These are phyloP conservation scores for Bacillus rossius DNA, from an alignment of 1,140 invertebrate genomes.

Conservation along the genomic window DNA sequence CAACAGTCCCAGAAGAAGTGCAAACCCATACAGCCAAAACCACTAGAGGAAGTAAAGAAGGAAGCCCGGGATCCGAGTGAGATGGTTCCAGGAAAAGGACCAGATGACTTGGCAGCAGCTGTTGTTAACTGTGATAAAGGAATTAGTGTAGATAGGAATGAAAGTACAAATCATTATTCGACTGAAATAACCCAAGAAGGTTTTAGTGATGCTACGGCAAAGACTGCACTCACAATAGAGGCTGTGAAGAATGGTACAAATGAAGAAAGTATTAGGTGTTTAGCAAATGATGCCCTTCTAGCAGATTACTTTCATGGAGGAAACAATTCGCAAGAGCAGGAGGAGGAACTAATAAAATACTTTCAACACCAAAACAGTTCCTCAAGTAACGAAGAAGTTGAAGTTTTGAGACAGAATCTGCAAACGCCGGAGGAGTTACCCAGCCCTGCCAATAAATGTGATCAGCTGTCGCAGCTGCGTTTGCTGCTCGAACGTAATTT, in stretches of 20 bases:
- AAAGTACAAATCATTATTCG: too few species aligned
- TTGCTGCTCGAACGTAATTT: constrained; percentile 65
- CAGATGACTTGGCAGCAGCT: neutral
- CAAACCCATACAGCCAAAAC: constrained; percentile 47
- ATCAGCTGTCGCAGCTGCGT: constrained; percentile 64
- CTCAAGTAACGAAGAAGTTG: constrained; percentile 14
- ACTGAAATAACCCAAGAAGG: too few species aligned
- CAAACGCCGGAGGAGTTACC: constrained; percentile 39
- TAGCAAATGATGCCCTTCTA: constrained; percentile 68
- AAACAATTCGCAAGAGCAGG: constrained; percentile 71
- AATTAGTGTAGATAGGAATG: too few species aligned
- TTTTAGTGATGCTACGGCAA: too few species aligned
- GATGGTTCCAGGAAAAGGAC: constrained; percentile 9
- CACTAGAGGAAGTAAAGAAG: constrained; percentile 8
- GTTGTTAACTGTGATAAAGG: neutral
- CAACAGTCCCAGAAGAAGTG: constrained; percentile 38
- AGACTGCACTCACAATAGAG: too few species aligned
- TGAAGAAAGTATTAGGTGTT: constrained; percentile 10
- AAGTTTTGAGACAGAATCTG: constrained; percentile 25
- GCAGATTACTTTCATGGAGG: constrained; percentile 65
- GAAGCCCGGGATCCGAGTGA: constrained; percentile 1
- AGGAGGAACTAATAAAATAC: constrained; percentile 72
- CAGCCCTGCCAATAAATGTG: constrained; percentile 42
- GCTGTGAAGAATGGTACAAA: too few species aligned
- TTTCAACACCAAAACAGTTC: constrained; percentile 51